Conservation (phyloP, 2,113 vertebrate species). For the Rhea americana region DNA sequence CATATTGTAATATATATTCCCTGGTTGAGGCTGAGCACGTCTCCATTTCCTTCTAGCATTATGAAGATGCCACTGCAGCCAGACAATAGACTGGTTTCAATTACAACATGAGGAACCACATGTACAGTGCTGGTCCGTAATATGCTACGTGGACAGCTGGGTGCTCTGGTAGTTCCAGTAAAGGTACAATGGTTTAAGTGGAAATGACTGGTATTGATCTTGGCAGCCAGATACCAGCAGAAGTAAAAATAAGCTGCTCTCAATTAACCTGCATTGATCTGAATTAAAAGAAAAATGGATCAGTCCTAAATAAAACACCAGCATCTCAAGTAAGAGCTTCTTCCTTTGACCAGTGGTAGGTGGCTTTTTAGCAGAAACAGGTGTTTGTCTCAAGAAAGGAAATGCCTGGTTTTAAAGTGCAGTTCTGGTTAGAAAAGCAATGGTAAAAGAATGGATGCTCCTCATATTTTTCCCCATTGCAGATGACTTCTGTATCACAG, state of each 20-base stretch:
- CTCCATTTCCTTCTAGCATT: slow-evolving; percentile 26
- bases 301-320: slow-evolving; percentile 33
- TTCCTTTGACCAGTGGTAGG: neutral
- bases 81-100: neutral
- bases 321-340: neutral
- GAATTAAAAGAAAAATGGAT: slow-evolving; percentile 72
- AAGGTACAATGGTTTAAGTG: slow-evolving; percentile 69
- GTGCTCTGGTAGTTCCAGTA: slow-evolving; percentile 62
- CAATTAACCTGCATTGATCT: slow-evolving; percentile 73
- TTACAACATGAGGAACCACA: slow-evolving; percentile 35
- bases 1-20: neutral
- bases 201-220: slow-evolving; percentile 74
- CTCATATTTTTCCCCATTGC: neutral
- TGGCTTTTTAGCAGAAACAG: neutral
- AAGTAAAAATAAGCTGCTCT: slow-evolving; percentile 75
- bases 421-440: neutral
- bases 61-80: slow-evolving; percentile 50
- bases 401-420: neutral
- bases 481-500: rapidly evolving
- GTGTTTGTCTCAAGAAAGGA: neutral
- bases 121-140: neutral
- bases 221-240: slow-evolving; percentile 59
- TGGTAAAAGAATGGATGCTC: rapidly evolving
- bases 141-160: neutral
- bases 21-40: neutral